Conservation (phyloP, 2,797 vertebrate species). For the Argyrosomus regius region DNA sequence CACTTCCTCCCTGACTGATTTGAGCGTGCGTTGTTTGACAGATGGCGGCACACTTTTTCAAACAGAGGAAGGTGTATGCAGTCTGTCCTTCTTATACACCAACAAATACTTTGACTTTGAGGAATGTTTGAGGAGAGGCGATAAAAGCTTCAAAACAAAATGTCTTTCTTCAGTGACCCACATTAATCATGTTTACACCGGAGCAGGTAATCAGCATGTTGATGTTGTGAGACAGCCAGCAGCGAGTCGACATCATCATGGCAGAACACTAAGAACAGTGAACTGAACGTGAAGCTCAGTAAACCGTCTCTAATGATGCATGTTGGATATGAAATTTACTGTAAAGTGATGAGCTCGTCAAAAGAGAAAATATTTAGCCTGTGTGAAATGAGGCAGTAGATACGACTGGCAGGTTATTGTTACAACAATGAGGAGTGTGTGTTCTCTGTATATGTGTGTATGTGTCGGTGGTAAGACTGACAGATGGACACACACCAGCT, state of each 20-base stretch:
- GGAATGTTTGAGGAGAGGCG: neutral
- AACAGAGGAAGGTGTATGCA: neutral
- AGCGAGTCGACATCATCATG: neutral
- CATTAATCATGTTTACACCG: no score
- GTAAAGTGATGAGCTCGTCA: neutral
- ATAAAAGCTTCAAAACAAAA: neutral
- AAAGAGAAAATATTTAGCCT: neutral
- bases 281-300: neutral
- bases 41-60: neutral
- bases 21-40: neutral
- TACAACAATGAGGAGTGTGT: neutral
- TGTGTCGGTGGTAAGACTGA: neutral
- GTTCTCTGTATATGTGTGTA: neutral
- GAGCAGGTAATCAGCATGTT: neutral
- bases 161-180: neutral
- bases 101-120: no score
- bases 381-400: neutral
- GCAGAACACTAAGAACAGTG: neutral
- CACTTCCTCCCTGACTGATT: neutral
- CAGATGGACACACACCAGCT: no score
- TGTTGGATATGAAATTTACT: slow-evolving; percentile 5
- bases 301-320: slow-evolving; percentile 5
- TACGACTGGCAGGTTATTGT: neutral
- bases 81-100: neutral
- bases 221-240: neutral